A percentile compares a stretch with the other conserved stretches of the same genome.
Evolutionary conservation across 2,888 invertebrate species (phyloP).

Genomic region (Taenaris catops): DNA sequence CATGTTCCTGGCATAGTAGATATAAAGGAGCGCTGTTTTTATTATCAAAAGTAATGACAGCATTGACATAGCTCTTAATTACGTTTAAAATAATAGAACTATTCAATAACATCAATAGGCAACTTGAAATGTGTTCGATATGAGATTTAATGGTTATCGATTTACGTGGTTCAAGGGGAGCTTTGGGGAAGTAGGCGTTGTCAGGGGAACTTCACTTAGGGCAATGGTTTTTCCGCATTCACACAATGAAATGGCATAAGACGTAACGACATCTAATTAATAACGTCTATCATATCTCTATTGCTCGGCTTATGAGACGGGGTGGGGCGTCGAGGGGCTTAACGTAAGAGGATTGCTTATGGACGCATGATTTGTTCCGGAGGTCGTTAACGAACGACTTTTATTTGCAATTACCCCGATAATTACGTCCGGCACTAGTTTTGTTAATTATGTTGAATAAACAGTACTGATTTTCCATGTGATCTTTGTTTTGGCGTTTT

Average conservation of each 20-base stretch:
- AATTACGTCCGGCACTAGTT: slow-evolving; percentile 31
- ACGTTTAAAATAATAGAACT: too few species aligned
- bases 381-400: slow-evolving; percentile 56
- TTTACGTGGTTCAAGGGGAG: slow-evolving; percentile 15
- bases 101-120: too few species aligned
- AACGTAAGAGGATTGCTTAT: slow-evolving; percentile 71
- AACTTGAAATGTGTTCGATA: too few species aligned
- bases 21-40: too few species aligned
- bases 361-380: slow-evolving; percentile 65
- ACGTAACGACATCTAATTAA: slow-evolving; percentile 77
- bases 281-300: slow-evolving; percentile 77
- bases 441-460: slow-evolving; percentile 21
- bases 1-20: too few species aligned
- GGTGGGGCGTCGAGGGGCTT: slow-evolving; percentile 41
- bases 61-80: too few species aligned
- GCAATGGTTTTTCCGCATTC: slow-evolving; percentile 54
- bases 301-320: slow-evolving; percentile 58
- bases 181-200: slow-evolving; percentile 25
- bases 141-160: slow-evolving; percentile 20
- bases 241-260: slow-evolving; percentile 72
- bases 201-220: slow-evolving; percentile 42
- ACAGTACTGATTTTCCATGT: slow-evolving; percentile 7
- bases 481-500: background rate
- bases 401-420: slow-evolving; percentile 39
- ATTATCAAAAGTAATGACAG: too few species aligned